Conservation (phyloP, 2,797 vertebrate species). For the Rousettus madagascariensis region DNA sequence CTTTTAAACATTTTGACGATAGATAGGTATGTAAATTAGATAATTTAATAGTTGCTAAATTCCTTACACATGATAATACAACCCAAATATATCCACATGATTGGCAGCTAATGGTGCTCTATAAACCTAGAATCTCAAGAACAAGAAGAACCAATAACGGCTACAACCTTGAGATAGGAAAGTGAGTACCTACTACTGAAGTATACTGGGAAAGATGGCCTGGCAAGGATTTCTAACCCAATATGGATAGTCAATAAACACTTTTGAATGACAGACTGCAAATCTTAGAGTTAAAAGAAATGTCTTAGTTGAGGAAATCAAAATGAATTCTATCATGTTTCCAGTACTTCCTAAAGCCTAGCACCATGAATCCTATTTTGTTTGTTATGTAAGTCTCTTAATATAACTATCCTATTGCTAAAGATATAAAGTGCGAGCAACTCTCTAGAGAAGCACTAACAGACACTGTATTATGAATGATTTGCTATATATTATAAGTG, state of each 20-base stretch:
- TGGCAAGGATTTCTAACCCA: not conserved
- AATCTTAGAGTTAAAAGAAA: not conserved
- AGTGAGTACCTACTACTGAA: not conserved
- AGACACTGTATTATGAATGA: not conserved
- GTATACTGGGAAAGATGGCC: not conserved
- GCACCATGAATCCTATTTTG: not conserved
- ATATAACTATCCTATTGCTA: not conserved
- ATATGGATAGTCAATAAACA: not conserved
- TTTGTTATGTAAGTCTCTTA: not conserved
- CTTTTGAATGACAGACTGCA: not conserved
- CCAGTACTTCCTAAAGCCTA: not conserved
- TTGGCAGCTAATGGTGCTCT: not conserved
- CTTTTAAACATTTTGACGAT: not conserved
- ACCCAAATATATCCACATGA: not conserved
- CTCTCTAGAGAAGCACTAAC: not conserved
- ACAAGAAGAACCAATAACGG: not conserved
- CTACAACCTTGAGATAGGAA: not conserved
- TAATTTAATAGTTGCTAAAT: not conserved
- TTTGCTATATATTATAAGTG: not conserved
- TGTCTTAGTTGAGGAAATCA: not conserved
- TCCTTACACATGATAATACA: not conserved
- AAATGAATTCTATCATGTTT: not conserved
- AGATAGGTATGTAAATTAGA: not conserved
- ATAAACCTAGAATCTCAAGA: not conserved
- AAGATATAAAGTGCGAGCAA: not conserved